A percentile compares a stretch with the other conserved stretches of the same genome.
phyloP scores from a whole-genome alignment of 2,797 vertebrate species.

The Falco concolor region DNA sequence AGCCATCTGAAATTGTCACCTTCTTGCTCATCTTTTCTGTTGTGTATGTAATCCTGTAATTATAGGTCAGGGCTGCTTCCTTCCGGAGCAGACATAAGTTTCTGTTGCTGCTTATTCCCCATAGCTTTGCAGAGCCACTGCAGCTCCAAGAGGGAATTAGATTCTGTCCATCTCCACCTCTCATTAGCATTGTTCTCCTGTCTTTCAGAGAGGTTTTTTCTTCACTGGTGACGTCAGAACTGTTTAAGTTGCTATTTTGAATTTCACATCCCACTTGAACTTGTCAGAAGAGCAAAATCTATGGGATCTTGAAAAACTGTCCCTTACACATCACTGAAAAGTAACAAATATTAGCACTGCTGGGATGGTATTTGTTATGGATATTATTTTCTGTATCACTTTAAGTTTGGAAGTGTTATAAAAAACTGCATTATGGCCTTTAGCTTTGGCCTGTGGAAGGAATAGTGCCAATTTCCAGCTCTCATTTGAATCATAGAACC shows the following conservation, averaged over 20 bases:
- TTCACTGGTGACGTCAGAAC: background rate
- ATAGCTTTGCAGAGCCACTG: background rate
- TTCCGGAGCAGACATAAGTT: background rate
- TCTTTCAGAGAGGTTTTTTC: background rate
- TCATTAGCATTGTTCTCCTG: background rate
- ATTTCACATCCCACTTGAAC: background rate
- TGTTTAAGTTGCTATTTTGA: background rate
- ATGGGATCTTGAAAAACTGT: background rate
- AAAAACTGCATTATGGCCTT: background rate
- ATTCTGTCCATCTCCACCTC: background rate
- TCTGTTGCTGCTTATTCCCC: background rate
- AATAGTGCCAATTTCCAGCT: background rate
- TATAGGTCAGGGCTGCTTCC: background rate
- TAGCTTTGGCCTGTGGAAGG: background rate
- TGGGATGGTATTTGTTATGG: background rate
- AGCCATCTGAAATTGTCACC: background rate
- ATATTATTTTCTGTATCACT: background rate
- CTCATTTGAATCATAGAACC: background rate
- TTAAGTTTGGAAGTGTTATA: background rate
- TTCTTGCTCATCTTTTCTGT: background rate
- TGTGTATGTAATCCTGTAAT: background rate
- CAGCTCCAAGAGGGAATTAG: background rate
- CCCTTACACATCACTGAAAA: background rate
- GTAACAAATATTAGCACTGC: background rate
- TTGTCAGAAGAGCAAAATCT: background rate